Conservation (phyloP, 2,888 invertebrate species). For the Drosophila multiciliata region DNA sequence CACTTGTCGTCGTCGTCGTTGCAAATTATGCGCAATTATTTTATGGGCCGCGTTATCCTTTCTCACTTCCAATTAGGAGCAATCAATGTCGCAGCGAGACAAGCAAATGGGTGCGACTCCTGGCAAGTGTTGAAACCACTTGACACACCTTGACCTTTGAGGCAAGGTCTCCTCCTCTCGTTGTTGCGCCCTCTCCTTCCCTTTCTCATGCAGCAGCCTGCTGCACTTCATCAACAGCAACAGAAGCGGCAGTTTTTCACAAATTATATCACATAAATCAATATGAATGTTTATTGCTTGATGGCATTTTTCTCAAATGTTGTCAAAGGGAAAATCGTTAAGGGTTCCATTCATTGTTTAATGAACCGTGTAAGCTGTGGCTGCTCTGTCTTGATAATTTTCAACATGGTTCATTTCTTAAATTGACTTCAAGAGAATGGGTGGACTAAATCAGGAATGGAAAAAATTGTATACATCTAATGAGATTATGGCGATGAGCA, state of each 20-base stretch:
- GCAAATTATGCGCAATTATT: constrained; percentile 61
- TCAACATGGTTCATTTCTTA: background rate
- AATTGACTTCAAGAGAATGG: background rate
- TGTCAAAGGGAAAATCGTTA: constrained; percentile 5
- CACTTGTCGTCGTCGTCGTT: constrained; percentile 38
- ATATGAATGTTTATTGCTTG: constrained; percentile 29
- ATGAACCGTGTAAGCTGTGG: constrained; percentile 26
- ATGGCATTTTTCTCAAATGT: constrained; percentile 17
- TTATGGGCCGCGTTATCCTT: constrained; percentile 35
- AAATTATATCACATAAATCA: constrained; percentile 47
- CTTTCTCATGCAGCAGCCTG: constrained; percentile 5
- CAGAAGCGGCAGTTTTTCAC: constrained; percentile 19
- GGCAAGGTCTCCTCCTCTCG: constrained; percentile 8
- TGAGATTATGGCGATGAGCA: background rate
- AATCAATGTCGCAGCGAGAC: constrained; percentile 52
- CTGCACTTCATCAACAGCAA: constrained; percentile 4
- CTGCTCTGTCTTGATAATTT: constrained; percentile 23
- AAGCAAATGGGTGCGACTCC: constrained; percentile 32
- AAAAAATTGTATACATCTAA: background rate
- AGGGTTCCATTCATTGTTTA: constrained; percentile 13
- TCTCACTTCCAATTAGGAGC: constrained; percentile 63
- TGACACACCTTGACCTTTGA: constrained; percentile 55
- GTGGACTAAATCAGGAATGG: background rate
- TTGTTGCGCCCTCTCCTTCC: background rate
- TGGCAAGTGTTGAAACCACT: constrained; percentile 9